phyloP scores from a whole-genome alignment of 2,888 invertebrate genomes.

The Lasioglossum oenotherae region DNA sequence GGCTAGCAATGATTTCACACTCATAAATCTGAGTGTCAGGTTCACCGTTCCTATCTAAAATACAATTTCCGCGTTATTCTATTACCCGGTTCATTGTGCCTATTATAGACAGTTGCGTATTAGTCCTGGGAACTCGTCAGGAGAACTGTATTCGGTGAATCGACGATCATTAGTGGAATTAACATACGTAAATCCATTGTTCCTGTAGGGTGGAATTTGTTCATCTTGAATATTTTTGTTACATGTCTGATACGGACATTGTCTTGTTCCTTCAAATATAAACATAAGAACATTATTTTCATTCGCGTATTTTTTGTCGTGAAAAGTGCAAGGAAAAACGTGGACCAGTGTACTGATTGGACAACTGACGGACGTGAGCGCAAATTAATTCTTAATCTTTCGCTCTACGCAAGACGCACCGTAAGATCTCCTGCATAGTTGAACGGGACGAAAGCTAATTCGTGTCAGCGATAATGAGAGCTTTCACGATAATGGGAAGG shows the following conservation, averaged over 20 bases:
- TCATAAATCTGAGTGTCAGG: slow-evolving; percentile 57
- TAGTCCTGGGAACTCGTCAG: neutral
- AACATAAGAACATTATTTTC: neutral
- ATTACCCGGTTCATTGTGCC: slow-evolving; percentile 48
- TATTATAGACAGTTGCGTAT: slow-evolving; percentile 11
- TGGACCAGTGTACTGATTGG: neutral
- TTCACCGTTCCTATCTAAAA: slow-evolving; percentile 56
- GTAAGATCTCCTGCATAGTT: slow-evolving; percentile 57
- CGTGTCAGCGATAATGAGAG: slow-evolving; percentile 60
- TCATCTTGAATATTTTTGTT: neutral
- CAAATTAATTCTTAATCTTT: slow-evolving; percentile 60
- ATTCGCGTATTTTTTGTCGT: neutral
- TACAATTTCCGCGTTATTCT: slow-evolving; percentile 54
- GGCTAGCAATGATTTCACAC: slow-evolving; percentile 64
- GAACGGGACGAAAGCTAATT: slow-evolving; percentile 57
- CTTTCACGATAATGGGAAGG: slow-evolving; percentile 53
- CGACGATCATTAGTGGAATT: neutral
- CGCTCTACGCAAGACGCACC: slow-evolving; percentile 23
- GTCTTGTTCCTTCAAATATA: neutral
- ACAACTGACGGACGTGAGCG: slow-evolving; percentile 53
- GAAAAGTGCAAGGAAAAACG: neutral
- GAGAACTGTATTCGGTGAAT: neutral
- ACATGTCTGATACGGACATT: neutral
- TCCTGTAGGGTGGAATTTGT: neutral
- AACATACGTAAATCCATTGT: neutral